Conservation (phyloP, 2,113 vertebrate species). For the Chaetura pelagica region DNA sequence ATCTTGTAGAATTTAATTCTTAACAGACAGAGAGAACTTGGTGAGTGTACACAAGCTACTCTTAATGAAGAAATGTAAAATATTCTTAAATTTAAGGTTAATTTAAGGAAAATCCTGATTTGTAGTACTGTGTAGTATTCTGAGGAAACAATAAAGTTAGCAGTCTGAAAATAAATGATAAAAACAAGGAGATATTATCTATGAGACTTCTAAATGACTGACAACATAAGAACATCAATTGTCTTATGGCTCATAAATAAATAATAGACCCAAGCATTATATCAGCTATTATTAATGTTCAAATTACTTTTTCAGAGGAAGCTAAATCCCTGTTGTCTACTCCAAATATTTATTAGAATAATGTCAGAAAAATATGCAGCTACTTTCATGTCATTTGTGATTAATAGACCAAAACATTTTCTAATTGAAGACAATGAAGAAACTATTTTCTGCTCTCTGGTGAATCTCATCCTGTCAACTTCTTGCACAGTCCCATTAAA, state of each 20-base stretch:
- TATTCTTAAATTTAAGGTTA: not conserved
- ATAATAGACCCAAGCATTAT: not conserved
- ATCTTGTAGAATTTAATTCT: not conserved
- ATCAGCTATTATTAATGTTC: not conserved
- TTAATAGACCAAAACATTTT: not conserved
- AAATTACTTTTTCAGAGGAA: not conserved
- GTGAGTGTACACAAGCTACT: not conserved
- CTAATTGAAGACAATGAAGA: not conserved
- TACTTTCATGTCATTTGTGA: not conserved
- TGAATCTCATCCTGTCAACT: not conserved
- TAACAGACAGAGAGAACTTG: not conserved
- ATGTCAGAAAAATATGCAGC: not conserved
- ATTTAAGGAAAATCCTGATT: not conserved
- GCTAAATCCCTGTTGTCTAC: not conserved
- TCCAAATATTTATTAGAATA: not conserved
- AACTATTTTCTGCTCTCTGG: not conserved
- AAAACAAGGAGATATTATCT: not conserved
- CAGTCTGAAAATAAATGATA: not conserved
- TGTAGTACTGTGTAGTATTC: not conserved
- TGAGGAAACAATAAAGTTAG: not conserved
- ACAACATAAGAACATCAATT: not conserved
- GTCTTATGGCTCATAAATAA: slow-evolving; percentile 7
- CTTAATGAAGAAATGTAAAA: not conserved
- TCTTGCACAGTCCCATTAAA: not conserved
- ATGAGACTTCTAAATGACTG: not conserved